Conservation (phyloP, 2,113 vertebrate species). For the Rhinoderma darwinii region DNA sequence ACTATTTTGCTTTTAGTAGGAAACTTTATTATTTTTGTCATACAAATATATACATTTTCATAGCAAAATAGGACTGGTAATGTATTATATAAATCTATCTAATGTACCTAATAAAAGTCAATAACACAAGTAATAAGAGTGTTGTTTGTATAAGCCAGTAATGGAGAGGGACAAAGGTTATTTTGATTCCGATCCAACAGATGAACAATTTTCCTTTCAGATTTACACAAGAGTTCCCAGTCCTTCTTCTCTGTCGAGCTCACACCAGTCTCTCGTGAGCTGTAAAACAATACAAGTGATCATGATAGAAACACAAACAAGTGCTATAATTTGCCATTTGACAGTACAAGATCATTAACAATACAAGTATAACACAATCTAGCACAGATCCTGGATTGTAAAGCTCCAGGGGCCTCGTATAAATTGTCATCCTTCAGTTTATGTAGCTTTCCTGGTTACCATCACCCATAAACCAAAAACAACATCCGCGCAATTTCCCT, state of each 20-base stretch:
- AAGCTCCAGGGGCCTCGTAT: conserved; percentile 46
- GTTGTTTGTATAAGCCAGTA: conserved; percentile 11
- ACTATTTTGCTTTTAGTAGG: no score
- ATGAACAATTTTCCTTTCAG: conserved; percentile 9
- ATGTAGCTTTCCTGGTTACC: conserved; percentile 42
- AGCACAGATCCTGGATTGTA: conserved; percentile 40
- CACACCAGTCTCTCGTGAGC: conserved; percentile 23
- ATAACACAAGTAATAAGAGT: background rate
- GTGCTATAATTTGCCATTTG: conserved; percentile 43
- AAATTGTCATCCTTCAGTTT: conserved; percentile 48
- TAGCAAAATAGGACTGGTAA: background rate
- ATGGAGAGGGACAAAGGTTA: background rate
- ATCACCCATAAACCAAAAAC: conserved; percentile 31
- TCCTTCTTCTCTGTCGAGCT: conserved; percentile 12
- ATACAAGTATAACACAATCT: conserved; percentile 32
- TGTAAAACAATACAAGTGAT: conserved; percentile 35
- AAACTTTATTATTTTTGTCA: no score
- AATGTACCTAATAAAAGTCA: conserved; percentile 1
- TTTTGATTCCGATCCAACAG: conserved; percentile 25
- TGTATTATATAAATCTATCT: background rate
- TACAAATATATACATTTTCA: background rate
- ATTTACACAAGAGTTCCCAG: conserved; percentile 39
- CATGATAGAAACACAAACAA: conserved; percentile 52
- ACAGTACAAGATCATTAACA: conserved; percentile 50
- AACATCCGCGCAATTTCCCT: background rate